phyloP scores from a whole-genome alignment of 2,113 vertebrate species.

The Triplophysa siluroides region DNA sequence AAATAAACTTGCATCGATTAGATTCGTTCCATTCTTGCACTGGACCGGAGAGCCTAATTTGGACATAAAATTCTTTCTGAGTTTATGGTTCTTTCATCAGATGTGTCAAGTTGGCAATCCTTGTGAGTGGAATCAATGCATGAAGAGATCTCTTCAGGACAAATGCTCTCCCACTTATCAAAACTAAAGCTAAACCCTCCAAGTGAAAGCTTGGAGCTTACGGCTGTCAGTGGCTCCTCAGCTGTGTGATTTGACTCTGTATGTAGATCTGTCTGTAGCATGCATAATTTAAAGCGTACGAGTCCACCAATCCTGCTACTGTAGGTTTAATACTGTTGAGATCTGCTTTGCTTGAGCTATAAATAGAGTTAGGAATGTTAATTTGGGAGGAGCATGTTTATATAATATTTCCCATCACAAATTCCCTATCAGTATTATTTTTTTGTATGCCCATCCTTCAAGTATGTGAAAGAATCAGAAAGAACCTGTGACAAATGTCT shows the following conservation, averaged over 20 bases:
- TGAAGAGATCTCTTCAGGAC: constrained; percentile 28
- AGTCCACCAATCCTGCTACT: constrained; percentile 10
- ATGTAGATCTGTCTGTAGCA: constrained; percentile 22
- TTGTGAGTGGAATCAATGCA: neutral
- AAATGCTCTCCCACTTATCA: constrained; percentile 28
- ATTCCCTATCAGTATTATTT: too few species aligned
- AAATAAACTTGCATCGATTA: constrained; percentile 20
- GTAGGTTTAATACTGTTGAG: neutral
- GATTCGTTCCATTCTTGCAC: constrained; percentile 9
- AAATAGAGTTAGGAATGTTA: neutral
- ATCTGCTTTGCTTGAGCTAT: constrained; percentile 12
- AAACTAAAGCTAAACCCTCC: constrained; percentile 22
- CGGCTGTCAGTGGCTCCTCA: constrained; percentile 14
- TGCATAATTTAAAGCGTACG: constrained; percentile 15
- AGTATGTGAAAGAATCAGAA: too few species aligned
- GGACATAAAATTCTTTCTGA: constrained; percentile 14
- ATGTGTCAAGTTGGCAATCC: constrained; percentile 8
- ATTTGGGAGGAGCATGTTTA: neutral
- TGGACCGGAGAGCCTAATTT: constrained; percentile 7
- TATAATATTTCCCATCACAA: neutral
- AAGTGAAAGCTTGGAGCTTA: constrained; percentile 31
- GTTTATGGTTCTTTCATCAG: neutral
- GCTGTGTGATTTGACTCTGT: constrained; percentile 13
- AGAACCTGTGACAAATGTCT: too few species aligned
- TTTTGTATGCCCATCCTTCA: too few species aligned